Percentiles rank a stretch among this genome's conserved stretches.
These are phyloP conservation scores for Drosophila algonquin DNA, from an alignment of 2,888 invertebrate species.

Conservation along the genomic window DNA sequence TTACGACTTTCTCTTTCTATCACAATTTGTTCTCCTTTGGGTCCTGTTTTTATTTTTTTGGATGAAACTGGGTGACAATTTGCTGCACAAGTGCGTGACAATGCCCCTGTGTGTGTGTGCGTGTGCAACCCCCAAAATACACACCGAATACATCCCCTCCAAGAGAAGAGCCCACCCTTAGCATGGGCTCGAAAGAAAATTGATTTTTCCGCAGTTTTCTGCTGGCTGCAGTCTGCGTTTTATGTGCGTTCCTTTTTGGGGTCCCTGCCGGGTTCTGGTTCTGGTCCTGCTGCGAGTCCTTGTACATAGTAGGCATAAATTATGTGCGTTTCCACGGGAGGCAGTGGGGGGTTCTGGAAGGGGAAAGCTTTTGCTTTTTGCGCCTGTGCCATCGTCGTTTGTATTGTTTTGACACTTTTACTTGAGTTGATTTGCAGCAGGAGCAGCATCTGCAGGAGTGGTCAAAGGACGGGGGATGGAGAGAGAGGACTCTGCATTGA, in stretches of 20 bases:
- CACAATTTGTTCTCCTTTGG: conserved; percentile 9
- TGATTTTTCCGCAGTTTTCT: conserved; percentile 72
- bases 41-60: conserved; percentile 11
- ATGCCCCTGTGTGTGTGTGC: conserved; percentile 11
- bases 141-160: conserved; percentile 24
- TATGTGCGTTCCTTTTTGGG: conserved; percentile 59
- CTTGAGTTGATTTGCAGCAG: conserved; percentile 68
- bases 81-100: conserved; percentile 74
- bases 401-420: conserved; percentile 75
- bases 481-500: neutral
- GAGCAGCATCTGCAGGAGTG: conserved; percentile 31
- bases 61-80: conserved; percentile 64
- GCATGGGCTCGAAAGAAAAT: conserved; percentile 67
- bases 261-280: conserved; percentile 26
- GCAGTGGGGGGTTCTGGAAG: conserved; percentile 4
- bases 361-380: conserved; percentile 23
- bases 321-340: conserved; percentile 47
- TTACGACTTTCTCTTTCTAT: conserved; percentile 35
- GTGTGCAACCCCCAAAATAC: conserved; percentile 48
- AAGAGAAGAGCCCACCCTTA: conserved; percentile 32
- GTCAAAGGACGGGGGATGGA: neutral
- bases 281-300: conserved; percentile 31
- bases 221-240: conserved; percentile 71
- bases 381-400: conserved; percentile 60
- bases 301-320: conserved; percentile 72